Conservation (phyloP, 2,113 vertebrate species). For the Larimichthys crocea region DNA sequence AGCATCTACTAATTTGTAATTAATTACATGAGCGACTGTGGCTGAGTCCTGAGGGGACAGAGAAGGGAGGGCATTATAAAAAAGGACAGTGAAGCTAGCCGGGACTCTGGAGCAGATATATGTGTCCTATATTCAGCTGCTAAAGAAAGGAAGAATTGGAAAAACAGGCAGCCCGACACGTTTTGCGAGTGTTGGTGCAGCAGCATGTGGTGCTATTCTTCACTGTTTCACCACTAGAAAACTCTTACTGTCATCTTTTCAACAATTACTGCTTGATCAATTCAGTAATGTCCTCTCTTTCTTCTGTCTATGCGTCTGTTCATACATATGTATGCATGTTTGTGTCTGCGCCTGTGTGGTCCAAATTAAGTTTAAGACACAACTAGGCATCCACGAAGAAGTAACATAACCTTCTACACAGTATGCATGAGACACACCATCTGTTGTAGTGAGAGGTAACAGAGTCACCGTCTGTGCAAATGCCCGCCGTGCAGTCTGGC, state of each 20-base stretch:
- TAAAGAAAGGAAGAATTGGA: neutral
- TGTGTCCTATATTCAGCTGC: conserved; percentile 30
- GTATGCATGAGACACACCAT: conserved; percentile 68
- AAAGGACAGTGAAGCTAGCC: neutral
- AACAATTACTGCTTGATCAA: conserved; percentile 27
- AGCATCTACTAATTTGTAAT: conserved; percentile 50
- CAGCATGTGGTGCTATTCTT: conserved; percentile 35
- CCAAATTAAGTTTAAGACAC: conserved; percentile 65
- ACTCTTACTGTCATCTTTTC: conserved; percentile 15
- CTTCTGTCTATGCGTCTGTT: conserved; percentile 19
- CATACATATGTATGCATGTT: neutral
- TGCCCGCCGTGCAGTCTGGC: conserved; percentile 67
- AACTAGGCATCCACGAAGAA: conserved; percentile 50
- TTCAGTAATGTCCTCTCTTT: conserved; percentile 20
- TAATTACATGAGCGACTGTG: conserved; percentile 61
- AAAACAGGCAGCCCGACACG: conserved; percentile 15
- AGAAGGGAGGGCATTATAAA: conserved; percentile 14
- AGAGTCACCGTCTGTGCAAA: conserved; percentile 69
- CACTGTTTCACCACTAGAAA: conserved; percentile 11
- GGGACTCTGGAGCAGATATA: neutral
- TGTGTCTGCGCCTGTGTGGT: conserved; percentile 29
- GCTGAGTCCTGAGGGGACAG: conserved; percentile 42
- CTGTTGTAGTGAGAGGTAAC: conserved; percentile 71
- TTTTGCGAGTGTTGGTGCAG: conserved; percentile 9
- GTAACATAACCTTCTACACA: conserved; percentile 70